A percentile compares a stretch with the other conserved stretches of the same genome.
Conservation (phyloP, 2,888 invertebrate genomes). For the Thera obeliscata region DNA sequence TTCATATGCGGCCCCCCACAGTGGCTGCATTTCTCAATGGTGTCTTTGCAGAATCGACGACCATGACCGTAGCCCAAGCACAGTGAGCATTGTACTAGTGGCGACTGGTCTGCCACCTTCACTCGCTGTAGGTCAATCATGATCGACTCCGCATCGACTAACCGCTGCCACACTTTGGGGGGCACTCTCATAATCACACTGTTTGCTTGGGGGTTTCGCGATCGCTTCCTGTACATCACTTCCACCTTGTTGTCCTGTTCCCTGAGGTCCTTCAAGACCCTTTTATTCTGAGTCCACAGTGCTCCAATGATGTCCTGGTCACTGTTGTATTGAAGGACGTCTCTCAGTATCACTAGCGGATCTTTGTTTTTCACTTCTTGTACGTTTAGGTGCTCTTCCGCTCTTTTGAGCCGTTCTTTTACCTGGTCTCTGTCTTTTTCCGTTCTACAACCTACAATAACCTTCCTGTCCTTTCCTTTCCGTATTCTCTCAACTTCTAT, state of each 20-base stretch:
- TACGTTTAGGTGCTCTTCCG: background rate
- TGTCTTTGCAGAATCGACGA: background rate
- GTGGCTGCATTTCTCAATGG: background rate
- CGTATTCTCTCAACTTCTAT: background rate
- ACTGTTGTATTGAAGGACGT: background rate
- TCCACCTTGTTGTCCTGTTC: no score
- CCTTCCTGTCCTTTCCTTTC: slow-evolving; percentile 16
- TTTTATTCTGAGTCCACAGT: background rate
- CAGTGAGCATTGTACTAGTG: no score
- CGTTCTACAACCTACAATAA: background rate
- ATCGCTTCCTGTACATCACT: background rate
- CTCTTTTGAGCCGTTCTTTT: slow-evolving; percentile 6
- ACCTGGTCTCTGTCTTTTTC: background rate
- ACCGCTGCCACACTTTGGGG: background rate
- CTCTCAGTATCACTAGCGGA: background rate
- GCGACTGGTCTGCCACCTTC: background rate
- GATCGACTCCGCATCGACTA: background rate
- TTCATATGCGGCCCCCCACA: background rate
- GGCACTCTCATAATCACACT: background rate
- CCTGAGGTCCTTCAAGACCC: background rate
- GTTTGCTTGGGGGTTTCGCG: background rate
- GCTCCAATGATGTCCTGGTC: background rate
- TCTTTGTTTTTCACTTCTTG: background rate
- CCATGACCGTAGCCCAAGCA: no score
- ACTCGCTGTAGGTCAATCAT: background rate